Evolutionary conservation across 2,113 vertebrate species (phyloP).

Genomic region (Sinocyclocheilus maitianheensis): DNA sequence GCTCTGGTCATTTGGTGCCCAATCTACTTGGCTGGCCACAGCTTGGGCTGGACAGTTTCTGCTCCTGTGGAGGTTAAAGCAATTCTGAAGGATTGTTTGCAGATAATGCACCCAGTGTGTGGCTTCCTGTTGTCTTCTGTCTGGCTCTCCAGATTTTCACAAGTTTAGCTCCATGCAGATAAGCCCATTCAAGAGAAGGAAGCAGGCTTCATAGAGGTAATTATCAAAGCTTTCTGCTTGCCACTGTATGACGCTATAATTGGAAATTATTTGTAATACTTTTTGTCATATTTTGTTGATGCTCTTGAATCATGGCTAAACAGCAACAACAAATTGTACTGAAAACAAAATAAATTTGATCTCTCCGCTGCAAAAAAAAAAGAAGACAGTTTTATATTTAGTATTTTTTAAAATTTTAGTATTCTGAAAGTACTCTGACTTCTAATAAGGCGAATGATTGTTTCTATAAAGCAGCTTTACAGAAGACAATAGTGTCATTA

Average conservation of each 20-base stretch:
- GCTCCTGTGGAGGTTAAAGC: slow-evolving; percentile 12
- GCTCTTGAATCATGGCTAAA: background rate
- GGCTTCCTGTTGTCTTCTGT: background rate
- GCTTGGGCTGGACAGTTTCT: slow-evolving; percentile 27
- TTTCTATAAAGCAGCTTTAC: too few species aligned
- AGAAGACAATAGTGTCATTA: too few species aligned
- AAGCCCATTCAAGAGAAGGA: background rate
- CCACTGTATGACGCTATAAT: background rate
- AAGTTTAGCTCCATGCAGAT: slow-evolving; percentile 12
- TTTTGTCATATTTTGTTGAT: background rate
- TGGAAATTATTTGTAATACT: background rate
- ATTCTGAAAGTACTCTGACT: too few species aligned
- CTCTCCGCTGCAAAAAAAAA: background rate
- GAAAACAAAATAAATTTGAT: background rate
- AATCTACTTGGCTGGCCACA: slow-evolving; percentile 27
- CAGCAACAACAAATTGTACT: background rate
- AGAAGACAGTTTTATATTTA: background rate
- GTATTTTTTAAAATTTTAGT: too few species aligned
- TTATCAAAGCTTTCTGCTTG: background rate
- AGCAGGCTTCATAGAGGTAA: background rate
- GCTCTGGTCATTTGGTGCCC: slow-evolving; percentile 51
- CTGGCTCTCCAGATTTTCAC: background rate
- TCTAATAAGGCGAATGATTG: too few species aligned
- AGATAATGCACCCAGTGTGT: background rate
- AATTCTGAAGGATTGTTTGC: slow-evolving; percentile 14